Base-by-base conservation (phyloP, 2,113 vertebrate species). In the Indicator indicator region DNA sequence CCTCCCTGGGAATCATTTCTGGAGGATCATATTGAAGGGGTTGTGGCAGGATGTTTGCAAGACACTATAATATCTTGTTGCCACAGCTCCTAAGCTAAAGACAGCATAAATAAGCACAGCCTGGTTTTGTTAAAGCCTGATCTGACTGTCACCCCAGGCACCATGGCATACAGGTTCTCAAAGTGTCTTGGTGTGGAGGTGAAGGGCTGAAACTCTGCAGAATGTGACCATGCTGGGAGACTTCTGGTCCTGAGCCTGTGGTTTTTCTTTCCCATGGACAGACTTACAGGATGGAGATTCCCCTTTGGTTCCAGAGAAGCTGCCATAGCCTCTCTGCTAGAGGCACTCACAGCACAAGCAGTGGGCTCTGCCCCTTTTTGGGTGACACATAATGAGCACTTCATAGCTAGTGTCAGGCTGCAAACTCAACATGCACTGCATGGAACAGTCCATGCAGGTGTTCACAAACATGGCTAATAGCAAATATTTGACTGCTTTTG, bases 351-450 rank as follows among this genome's bases (percentile, higher is more conserved):
- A 55, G 52, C 56, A 36, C 12, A 13, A 78, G 54, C 10, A 32
- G 42, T 50, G 50, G 40, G 50, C 46, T 69, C n/a, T 65, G 27
- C 9, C 55, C 11, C 28, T 81, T 60, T 33, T 54, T 8, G 28
- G 36, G 9, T 69, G 67, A 13, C 9, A 3, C 13, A 8, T 71
- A 58, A 58, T 46, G 30, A 17, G 6, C 42, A 38, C 78, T 86
- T 71, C 58, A 20, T 9, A 50, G 56, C 36, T 16, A 11, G 16
- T 81, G 44, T 55, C 69, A 76, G 64, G 28, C 33, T 91, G 76
- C 50, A 52, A 23, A 26, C 21, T 36, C 2, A 6, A 30, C 0
- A 0, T 50, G 42, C n/a, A 21, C 20, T 1, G 5, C 19, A 4
- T 30, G 26, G 60, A 78, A 52, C 36, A 20, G 15, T 54, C 48